Evolutionary conservation across 2,888 invertebrate species (phyloP).

Genomic region (Lithophane leautieri): DNA sequence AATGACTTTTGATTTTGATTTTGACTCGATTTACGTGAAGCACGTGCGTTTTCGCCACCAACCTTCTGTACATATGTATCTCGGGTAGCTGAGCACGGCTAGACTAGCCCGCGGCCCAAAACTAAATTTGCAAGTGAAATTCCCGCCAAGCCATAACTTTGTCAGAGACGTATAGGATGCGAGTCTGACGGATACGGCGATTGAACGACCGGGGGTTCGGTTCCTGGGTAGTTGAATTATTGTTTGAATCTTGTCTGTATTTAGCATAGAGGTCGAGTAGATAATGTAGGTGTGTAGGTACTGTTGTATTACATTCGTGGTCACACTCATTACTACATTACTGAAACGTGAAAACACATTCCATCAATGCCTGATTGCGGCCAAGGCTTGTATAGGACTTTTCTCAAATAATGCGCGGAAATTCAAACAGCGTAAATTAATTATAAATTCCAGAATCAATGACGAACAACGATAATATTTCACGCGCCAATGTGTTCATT

Average conservation of each 20-base stretch:
- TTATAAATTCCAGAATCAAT: too few species aligned
- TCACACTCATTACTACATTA: too few species aligned
- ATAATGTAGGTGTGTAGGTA: not conserved
- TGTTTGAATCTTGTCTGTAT: constrained; percentile 30
- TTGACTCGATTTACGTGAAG: not conserved
- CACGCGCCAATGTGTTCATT: too few species aligned
- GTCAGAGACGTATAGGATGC: constrained; percentile 45
- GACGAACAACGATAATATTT: too few species aligned
- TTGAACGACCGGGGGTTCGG: constrained; percentile 40
- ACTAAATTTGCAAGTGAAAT: constrained; percentile 70
- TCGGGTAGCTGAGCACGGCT: constrained; percentile 14
- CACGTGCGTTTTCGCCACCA: not conserved
- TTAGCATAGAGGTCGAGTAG: constrained; percentile 28
- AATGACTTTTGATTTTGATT: too few species aligned
- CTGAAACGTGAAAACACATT: too few species aligned
- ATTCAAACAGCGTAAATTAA: too few species aligned
- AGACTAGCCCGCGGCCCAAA: constrained; percentile 58
- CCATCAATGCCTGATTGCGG: too few species aligned
- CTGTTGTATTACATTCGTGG: not conserved
- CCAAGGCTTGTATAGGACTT: too few species aligned
- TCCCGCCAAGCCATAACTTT: constrained; percentile 61
- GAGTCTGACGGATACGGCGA: constrained; percentile 40
- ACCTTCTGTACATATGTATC: constrained; percentile 6
- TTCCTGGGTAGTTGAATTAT: constrained; percentile 42
- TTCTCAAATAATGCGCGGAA: too few species aligned